Base-by-base conservation (phyloP, 2,888 invertebrate genomes). In the Tachina lurida region DNA sequence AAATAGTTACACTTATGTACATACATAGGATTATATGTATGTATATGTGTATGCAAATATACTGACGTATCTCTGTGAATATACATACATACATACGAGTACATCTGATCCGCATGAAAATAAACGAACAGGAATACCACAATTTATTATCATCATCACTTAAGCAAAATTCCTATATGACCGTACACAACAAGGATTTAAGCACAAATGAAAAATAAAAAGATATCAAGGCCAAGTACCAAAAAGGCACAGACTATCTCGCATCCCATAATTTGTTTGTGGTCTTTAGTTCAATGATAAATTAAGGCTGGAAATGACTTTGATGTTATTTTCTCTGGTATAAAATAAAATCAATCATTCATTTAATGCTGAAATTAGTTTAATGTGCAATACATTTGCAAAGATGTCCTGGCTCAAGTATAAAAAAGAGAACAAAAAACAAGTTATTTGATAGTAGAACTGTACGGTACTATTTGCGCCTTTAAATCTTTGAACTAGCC, bases 251-350 rank as follows among this genome's bases (percentile, higher is more conserved):
- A 12, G 60, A 31, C 15, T 43, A 71, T 47, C 31, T 31, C 12
- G 45, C 45, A 83, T 47, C 56, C 63, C 65, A 71, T 84, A 73
- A 62, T 79, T 65, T 82, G 41, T 78, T 77, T 87, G 84, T 84
- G 82, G 86, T 84, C 49, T 87, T 86, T 83, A 80, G 86, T 84
- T 74, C 80, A 87, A 84, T 86, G 84, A 76, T 71, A 87, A 88
- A 87, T 87, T 87, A 87, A 87, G 87, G 84, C 56, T 68, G 67
- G 54, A 63, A 86, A 78, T 15, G 58, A n/a, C 63, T 80, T 56
- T 65, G n/a, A 19, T 75, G 60, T 56, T 63, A 47, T 70, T 41
- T 76, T 47, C 8, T 82, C 68, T 56, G 75, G 70, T 63, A 17
- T n/a, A 47, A 56, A 63, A 31, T 31, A 56, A 63, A 19, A 56